phyloP scores from a whole-genome alignment of 2,113 vertebrate species.

The Stomatorhinus ivindoensis region DNA sequence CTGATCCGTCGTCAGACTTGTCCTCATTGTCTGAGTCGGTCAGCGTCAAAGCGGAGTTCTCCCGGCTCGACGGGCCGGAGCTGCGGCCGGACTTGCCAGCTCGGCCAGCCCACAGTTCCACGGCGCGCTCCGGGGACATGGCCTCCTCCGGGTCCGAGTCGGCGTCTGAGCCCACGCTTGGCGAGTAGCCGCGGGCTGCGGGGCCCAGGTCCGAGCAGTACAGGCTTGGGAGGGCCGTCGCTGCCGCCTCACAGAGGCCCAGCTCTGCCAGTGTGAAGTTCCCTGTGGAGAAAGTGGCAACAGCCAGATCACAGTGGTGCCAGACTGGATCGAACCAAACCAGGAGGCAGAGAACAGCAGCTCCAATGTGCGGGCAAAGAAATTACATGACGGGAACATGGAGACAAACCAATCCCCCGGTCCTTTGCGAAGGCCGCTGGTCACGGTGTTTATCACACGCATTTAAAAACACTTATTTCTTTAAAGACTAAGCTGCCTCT shows the following conservation, averaged over 20 bases:
- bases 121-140: slow-evolving; percentile 75
- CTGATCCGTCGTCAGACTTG: slow-evolving; percentile 77
- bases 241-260: slow-evolving; percentile 72
- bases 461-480: not conserved
- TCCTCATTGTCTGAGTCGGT: slow-evolving; percentile 84
- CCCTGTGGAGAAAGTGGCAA: slow-evolving; percentile 49
- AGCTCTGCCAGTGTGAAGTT: slow-evolving; percentile 78
- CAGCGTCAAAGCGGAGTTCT: slow-evolving; percentile 78
- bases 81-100: slow-evolving; percentile 71
- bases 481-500: not conserved
- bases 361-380: not conserved
- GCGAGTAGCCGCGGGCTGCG: slow-evolving; percentile 69
- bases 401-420: not conserved
- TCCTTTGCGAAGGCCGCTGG: not conserved
- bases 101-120: slow-evolving; percentile 69
- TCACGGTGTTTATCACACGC: not conserved
- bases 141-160: slow-evolving; percentile 71
- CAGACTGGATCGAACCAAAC: not conserved
- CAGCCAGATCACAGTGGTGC: not conserved
- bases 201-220: slow-evolving; percentile 75
- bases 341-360: not conserved
- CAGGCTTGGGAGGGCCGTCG: slow-evolving; percentile 55
- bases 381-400: not conserved
- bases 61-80: slow-evolving; percentile 73
- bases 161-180: slow-evolving; percentile 54